Percentiles rank a stretch among this genome's conserved stretches.
Evolutionary conservation across 2,113 vertebrate species (phyloP).

Genomic region (Malurus cyaneus): DNA sequence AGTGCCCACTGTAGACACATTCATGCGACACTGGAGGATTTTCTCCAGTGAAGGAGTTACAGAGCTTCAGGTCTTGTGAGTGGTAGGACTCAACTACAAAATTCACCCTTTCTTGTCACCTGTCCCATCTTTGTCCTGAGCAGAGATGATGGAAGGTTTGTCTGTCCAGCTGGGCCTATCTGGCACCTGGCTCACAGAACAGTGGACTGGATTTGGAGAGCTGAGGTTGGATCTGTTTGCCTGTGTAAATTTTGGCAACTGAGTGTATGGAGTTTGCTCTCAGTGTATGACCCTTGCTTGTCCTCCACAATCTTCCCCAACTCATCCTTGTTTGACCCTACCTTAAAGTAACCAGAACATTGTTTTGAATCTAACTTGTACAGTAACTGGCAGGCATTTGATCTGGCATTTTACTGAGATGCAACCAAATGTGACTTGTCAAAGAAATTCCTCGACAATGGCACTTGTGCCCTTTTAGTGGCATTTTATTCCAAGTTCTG

Average conservation of each 20-base stretch:
- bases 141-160: neutral
- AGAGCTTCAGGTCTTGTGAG: neutral
- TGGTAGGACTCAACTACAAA: neutral
- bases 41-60: neutral
- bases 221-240: neutral
- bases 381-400: neutral
- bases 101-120: neutral
- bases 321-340: neutral
- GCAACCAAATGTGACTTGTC: neutral
- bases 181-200: neutral
- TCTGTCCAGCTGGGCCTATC: neutral
- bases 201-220: neutral
- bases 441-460: neutral
- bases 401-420: conserved; percentile 1
- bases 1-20: neutral
- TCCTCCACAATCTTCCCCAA: neutral
- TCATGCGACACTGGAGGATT: neutral
- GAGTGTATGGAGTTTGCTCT: neutral
- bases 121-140: neutral
- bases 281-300: neutral
- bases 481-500: neutral
- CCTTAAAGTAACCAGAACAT: neutral
- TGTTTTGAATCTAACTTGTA: neutral
- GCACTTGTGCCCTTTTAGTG: neutral
- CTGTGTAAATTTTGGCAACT: neutral